Evolutionary conservation across 2,797 vertebrate species (phyloP).

Genomic region (Phrynocephalus vlangalii): DNA sequence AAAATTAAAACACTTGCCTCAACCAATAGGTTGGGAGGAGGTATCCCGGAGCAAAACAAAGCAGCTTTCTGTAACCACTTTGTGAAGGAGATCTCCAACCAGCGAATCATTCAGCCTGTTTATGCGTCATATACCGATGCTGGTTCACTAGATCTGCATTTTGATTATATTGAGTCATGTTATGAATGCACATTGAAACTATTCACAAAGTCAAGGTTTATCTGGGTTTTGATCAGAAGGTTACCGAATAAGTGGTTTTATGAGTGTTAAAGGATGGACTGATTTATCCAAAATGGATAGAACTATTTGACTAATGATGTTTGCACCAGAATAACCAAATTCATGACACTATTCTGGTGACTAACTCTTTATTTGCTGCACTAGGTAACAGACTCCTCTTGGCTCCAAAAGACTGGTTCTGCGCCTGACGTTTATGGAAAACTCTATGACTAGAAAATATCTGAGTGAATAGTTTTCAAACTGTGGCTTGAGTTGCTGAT

Average conservation of each 20-base stretch:
- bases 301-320: not conserved
- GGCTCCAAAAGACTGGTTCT: not conserved
- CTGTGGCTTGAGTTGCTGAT: slow-evolving; percentile 8
- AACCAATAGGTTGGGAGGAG: not conserved
- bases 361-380: not conserved
- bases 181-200: not conserved
- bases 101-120: not conserved
- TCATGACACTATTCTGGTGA: not conserved
- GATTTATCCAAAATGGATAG: not conserved
- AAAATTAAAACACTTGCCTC: no score
- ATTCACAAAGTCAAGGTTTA: not conserved
- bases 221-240: no score
- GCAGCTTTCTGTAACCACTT: not conserved
- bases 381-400: not conserved
- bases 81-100: not conserved
- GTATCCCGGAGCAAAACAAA: not conserved
- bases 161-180: not conserved
- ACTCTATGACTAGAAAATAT: not conserved
- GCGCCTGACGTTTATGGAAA: not conserved
- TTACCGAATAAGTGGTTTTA: not conserved
- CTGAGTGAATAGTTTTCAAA: slow-evolving; percentile 5
- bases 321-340: not conserved
- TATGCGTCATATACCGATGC: not conserved
- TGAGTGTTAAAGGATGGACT: not conserved
- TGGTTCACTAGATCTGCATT: not conserved